Base-by-base conservation (phyloP, 2,113 vertebrate genomes). In the Psittacara wagleri region DNA sequence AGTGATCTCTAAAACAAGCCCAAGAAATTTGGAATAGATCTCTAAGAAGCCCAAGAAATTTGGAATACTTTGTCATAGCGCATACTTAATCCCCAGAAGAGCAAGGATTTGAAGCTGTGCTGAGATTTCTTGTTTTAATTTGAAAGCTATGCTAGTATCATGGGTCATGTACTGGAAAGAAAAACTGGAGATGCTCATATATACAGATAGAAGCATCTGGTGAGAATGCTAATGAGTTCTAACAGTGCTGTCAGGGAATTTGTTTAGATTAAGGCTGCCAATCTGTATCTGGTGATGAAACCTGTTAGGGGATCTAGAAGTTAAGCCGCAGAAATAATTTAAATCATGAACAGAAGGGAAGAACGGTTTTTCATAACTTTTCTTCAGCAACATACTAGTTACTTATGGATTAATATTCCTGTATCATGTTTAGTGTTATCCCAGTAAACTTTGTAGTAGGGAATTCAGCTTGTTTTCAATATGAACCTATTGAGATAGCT, bases 201-300 rank as follows among this genome's bases (percentile, higher is more conserved):
- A 83, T 55, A 77, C 90, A 94, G 82, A 77, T 79, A 90, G 87
- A 83, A 97, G 92, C 92, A 92, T 93, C 94, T 96, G 93, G 41
- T 97, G 78, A 90, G 74, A 91, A 79, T 49, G 6, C 22, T 95
- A 80, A 89, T 88, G 77, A 92, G 54, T 76, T 91, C 31, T 84
- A 75, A 77, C 81, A 63, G 35, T 67, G 73, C 35, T 86, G 81
- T 83, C 79, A 80, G 16, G 59, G 59, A 83, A 46, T 77, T 83
- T 96, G 87, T 88, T 97, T 94, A 94, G 84, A 79, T 91, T 85
- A 73, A 80, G 44, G 24, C 81, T 93, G 82, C 72, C 85, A 82
- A 10, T 92, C 92, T 91, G 1, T 77, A 19, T 88, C 83, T 93
- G 80, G 17, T 78, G 55, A 78, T 85, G 81, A 88, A 91, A n/a